These are phyloP conservation scores for Tenthredo mesomela DNA, from an alignment of 2,888 invertebrate genomes.

Conservation along the genomic window DNA sequence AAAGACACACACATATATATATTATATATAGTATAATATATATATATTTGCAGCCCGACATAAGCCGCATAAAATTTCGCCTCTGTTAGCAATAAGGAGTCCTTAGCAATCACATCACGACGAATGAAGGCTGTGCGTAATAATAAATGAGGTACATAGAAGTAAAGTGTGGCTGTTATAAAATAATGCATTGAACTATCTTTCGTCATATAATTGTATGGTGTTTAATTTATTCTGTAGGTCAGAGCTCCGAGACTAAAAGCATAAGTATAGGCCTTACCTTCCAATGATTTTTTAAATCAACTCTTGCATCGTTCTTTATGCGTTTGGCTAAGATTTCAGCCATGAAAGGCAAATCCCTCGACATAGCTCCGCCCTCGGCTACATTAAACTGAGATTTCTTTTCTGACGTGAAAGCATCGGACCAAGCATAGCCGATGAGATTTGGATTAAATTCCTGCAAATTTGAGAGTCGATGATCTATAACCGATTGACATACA, in stretches of 20 bases:
- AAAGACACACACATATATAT: neutral
- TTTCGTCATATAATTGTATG: neutral
- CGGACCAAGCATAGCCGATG: slow-evolving; percentile 78
- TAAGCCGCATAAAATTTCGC: neutral
- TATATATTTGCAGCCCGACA: neutral
- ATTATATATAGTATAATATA: too few relatives aligned
- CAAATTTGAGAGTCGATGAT: slow-evolving; percentile 32
- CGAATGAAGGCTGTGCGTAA: slow-evolving; percentile 38
- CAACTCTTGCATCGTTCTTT: slow-evolving; percentile 79
- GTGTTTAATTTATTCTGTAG: neutral
- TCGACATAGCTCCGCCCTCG: slow-evolving; percentile 81
- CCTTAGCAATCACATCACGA: slow-evolving; percentile 13
- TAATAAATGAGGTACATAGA: slow-evolving; percentile 21
- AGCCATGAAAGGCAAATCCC: slow-evolving; percentile 81
- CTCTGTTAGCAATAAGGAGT: neutral
- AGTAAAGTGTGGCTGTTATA: slow-evolving; percentile 19
- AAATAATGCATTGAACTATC: slow-evolving; percentile 17
- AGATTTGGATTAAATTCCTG: slow-evolving; percentile 35
- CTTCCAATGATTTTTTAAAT: slow-evolving; percentile 82
- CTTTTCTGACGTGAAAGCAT: slow-evolving; percentile 78
- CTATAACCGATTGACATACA: slow-evolving; percentile 29
- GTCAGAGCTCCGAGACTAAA: neutral
- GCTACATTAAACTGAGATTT: slow-evolving; percentile 82
- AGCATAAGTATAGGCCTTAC: slow-evolving; percentile 68
- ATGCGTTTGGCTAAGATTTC: slow-evolving; percentile 80